These are phyloP conservation scores for Sebastes elongatus DNA, from an alignment of 2,797 vertebrate genomes.

Conservation along the genomic window DNA sequence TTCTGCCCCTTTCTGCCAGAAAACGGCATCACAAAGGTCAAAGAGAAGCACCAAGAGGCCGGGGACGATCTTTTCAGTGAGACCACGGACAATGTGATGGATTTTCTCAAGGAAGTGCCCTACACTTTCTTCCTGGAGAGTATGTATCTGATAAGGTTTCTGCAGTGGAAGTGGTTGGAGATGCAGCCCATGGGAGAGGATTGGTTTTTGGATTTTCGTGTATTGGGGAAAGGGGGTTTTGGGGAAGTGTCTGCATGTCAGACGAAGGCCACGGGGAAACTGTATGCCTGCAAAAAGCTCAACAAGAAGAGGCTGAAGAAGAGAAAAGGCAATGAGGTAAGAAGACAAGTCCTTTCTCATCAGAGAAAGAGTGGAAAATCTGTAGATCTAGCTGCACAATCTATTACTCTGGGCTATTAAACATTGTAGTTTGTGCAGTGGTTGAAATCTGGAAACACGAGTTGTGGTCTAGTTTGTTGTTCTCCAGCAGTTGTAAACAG, in stretches of 20 bases:
- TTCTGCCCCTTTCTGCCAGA: conserved; percentile 86
- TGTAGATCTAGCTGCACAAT: not conserved
- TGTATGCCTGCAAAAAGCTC: conserved; percentile 92
- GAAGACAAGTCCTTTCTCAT: not conserved
- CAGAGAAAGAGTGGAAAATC: not conserved
- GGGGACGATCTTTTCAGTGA: conserved; percentile 80
- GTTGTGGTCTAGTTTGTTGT: not conserved
- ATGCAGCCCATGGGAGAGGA: conserved; percentile 86
- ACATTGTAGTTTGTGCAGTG: not conserved
- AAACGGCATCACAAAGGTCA: conserved; percentile 76
- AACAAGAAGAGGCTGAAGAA: conserved; percentile 93
- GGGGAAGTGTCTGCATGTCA: conserved; percentile 93
- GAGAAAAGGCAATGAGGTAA: conserved; percentile 88
- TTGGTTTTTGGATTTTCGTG: conserved; percentile 90
- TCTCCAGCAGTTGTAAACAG: not conserved
- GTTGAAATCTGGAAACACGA: not conserved
- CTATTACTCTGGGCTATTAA: not conserved
- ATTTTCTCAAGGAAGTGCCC: conserved; percentile 85
- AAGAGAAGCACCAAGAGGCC: conserved; percentile 66
- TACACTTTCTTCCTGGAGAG: conserved; percentile 86
- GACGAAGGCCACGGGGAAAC: conserved; percentile 89
- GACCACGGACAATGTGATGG: conserved; percentile 73
- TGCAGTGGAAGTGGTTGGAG: conserved; percentile 96
- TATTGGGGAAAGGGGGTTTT: conserved; percentile 92
- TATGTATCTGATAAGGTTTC: conserved; percentile 86